Conservation (phyloP, 2,888 invertebrate species). For the Eristalis pertinax region DNA sequence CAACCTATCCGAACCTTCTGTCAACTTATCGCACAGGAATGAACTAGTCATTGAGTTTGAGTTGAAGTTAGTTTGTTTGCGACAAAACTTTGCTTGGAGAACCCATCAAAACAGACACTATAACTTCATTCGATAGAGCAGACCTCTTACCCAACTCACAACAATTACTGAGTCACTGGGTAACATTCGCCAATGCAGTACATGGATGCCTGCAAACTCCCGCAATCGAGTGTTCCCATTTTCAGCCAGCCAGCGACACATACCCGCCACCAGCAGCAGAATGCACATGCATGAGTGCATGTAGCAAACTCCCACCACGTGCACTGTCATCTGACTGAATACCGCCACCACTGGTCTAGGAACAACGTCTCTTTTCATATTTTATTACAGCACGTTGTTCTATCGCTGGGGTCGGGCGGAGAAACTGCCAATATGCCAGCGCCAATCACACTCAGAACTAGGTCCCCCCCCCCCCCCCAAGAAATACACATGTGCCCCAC, state of each 20-base stretch:
- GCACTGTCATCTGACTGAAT: conserved; percentile 21
- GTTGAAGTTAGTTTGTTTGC: background rate
- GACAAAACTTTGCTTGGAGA: background rate
- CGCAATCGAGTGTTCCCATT: conserved; percentile 17
- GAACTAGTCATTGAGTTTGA: too few species aligned
- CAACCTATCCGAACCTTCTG: too few species aligned
- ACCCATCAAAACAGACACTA: background rate
- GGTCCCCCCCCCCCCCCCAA: conserved; percentile 41
- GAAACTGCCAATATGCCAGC: conserved; percentile 61
- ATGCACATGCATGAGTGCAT: conserved; percentile 40
- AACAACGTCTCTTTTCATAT: conserved; percentile 28
- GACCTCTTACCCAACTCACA: too few species aligned
- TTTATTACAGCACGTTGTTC: conserved; percentile 25
- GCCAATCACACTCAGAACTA: conserved; percentile 56
- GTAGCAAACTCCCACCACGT: conserved; percentile 38
- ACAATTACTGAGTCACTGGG: background rate
- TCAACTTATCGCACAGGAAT: too few species aligned
- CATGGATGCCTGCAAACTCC: conserved; percentile 6
- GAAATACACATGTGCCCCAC: conserved; percentile 13
- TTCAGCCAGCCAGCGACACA: conserved; percentile 29
- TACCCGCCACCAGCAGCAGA: conserved; percentile 9
- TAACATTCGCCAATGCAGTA: background rate
- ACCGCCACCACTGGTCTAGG: background rate
- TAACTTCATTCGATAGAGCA: background rate
- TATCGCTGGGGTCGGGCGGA: conserved; percentile 1